Base-by-base conservation (phyloP, 2,888 invertebrate species). In the Polymixis lichenea region DNA sequence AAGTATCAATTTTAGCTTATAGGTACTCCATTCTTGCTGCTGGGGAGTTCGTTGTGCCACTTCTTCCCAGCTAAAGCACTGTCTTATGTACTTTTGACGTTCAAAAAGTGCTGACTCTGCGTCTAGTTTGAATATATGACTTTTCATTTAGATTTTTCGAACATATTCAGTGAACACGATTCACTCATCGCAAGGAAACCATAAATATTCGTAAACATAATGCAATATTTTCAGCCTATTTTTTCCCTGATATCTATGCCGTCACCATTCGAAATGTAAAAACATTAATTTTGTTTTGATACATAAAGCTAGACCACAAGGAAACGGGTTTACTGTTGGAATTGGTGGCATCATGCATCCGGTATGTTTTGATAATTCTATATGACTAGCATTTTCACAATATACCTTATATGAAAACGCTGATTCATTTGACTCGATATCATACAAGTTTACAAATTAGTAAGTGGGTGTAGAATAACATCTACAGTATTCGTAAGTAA, bases 231-330 rank as follows among this genome's bases (percentile, higher is more conserved):
- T n/a, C n/a, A n/a, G n/a, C n/a, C n/a, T n/a, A n/a, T n/a, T n/a
- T n/a, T n/a, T n/a, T n/a, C n/a, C n/a, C 38, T 62, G 17, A 38
- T 5, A 22, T 69, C 9, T 6, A 38, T 99, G 22, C 99, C 99
- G 1, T 98, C 99, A 0, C 99, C 99, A 0, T 99, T 99, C 92
- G 99, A 82, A 99, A 99, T 90, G 95, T 77, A 99, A 99, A 96
- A 25, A 70, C 25, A 22, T 43, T 17, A 22, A 11, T 17, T 53
- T 43, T 66, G 22, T 46, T 19, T 55, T 17, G n/a, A 53, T 46
- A 32, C 11, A 32, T 6, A 28, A 28, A 17, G 6, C 0, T n/a
- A 15, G 98, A 84, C 97, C 98, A 86, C 93, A 98, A 98, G 95
- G 97, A 97, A 80, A 99, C 98, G 86, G 98, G 73, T 96, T 97